Conservation (phyloP, 2,113 vertebrate genomes). For the Paratilapia polleni region DNA sequence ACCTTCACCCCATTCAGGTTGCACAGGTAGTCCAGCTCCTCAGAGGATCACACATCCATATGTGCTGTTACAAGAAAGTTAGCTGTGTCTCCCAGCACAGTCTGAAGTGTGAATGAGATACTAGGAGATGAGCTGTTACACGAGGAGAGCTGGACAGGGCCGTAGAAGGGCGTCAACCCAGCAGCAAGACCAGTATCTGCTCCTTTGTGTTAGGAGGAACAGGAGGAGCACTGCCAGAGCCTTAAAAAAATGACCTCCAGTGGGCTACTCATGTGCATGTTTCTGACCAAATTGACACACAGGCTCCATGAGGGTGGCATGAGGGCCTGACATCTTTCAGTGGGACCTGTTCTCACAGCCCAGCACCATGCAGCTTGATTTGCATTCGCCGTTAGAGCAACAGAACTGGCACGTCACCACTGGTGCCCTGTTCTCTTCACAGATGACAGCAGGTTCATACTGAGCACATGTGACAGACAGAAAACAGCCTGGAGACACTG, state of each 20-base stretch:
- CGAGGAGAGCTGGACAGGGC: neutral
- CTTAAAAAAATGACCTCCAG: rapidly evolving
- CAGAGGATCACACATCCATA: neutral
- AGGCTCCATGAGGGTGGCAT: neutral
- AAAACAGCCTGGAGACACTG: no score
- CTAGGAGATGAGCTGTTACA: neutral
- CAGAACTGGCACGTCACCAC: neutral
- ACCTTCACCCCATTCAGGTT: neutral
- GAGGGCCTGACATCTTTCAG: neutral
- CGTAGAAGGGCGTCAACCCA: no score
- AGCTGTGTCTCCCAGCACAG: neutral
- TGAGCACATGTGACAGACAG: neutral
- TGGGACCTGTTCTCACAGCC: neutral
- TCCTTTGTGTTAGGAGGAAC: no score
- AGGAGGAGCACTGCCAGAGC: neutral
- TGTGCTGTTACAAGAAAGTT: neutral
- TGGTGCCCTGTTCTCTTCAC: neutral
- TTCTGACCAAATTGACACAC: neutral
- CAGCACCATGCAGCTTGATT: no score
- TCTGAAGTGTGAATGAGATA: neutral
- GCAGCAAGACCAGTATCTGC: no score
- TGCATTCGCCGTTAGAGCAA: neutral
- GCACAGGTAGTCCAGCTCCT: neutral
- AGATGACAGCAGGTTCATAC: neutral
- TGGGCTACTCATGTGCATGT: neutral